These are phyloP conservation scores for Mellivora capensis DNA, from an alignment of 2,113 vertebrate species.

Conservation along the genomic window DNA sequence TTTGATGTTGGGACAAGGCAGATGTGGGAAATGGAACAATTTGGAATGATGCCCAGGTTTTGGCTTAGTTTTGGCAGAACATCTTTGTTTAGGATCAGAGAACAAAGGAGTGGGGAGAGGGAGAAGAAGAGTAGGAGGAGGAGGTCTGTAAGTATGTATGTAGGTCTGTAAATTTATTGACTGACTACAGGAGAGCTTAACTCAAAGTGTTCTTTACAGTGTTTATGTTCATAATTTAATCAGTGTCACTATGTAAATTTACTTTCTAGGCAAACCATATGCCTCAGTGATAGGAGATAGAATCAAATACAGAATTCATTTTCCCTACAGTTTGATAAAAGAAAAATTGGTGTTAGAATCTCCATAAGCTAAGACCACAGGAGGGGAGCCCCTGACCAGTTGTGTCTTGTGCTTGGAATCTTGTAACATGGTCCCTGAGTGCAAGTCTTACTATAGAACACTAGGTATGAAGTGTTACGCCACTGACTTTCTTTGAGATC, in stretches of 20 bases:
- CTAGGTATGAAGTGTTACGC: background rate
- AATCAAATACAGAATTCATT: constrained; percentile 45
- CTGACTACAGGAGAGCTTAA: background rate
- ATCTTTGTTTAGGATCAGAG: background rate
- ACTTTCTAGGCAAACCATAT: constrained; percentile 57
- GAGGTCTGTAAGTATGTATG: background rate
- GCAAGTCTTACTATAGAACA: background rate
- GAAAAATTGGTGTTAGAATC: constrained; percentile 22
- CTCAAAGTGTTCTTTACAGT: background rate
- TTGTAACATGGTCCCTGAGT: background rate
- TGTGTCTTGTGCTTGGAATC: background rate
- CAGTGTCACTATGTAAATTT: constrained; percentile 44
- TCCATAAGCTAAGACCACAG: background rate
- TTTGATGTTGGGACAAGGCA: constrained; percentile 12
- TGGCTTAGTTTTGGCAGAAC: background rate
- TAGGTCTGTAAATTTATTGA: background rate
- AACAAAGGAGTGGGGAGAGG: background rate
- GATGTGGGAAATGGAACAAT: background rate
- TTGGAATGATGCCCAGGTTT: background rate
- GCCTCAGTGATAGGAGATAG: background rate
- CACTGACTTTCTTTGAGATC: background rate
- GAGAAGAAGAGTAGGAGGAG: background rate
- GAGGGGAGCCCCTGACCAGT: background rate
- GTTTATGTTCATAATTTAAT: constrained; percentile 10
- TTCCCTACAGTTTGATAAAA: constrained; percentile 6